Evolutionary conservation across 2,797 vertebrate species (phyloP).

Genomic region (Psittacula derbiana): DNA sequence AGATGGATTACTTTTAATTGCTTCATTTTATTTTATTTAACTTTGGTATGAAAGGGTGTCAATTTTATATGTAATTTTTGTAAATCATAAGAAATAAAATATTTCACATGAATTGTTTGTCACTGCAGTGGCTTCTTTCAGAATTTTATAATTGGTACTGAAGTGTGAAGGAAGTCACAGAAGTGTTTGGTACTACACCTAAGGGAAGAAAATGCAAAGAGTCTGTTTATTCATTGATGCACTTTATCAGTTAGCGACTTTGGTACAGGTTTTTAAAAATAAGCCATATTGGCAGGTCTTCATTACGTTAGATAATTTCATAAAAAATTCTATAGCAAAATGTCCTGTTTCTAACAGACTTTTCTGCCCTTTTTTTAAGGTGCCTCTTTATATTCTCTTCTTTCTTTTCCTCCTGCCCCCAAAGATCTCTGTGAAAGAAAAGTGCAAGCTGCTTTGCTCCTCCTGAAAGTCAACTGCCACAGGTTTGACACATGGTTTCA

Average conservation of each 20-base stretch:
- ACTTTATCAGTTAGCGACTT: neutral
- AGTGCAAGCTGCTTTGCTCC: neutral
- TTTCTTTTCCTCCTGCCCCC: neutral
- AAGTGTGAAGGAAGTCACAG: neutral
- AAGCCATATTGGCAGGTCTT: neutral
- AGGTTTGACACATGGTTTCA: neutral
- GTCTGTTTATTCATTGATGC: neutral
- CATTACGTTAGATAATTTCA: neutral
- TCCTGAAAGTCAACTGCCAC: neutral
- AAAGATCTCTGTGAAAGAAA: neutral
- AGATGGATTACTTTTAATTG: neutral
- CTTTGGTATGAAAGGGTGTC: constrained; percentile 36
- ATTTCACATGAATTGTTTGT: neutral
- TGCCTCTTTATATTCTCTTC: neutral
- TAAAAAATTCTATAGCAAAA: neutral
- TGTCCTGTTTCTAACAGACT: neutral
- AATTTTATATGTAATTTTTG: constrained; percentile 55
- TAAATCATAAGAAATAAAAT: constrained; percentile 50
- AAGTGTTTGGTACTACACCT: neutral
- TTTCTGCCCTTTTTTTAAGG: neutral
- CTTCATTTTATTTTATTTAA: constrained; percentile 28
- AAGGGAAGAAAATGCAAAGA: neutral
- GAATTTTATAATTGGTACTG: neutral
- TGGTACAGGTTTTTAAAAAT: neutral
- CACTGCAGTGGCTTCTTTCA: neutral